A percentile compares a stretch with the other conserved stretches of the same genome.
Conservation (phyloP, 2,888 invertebrate genomes). For the Drosophila demipolita region DNA sequence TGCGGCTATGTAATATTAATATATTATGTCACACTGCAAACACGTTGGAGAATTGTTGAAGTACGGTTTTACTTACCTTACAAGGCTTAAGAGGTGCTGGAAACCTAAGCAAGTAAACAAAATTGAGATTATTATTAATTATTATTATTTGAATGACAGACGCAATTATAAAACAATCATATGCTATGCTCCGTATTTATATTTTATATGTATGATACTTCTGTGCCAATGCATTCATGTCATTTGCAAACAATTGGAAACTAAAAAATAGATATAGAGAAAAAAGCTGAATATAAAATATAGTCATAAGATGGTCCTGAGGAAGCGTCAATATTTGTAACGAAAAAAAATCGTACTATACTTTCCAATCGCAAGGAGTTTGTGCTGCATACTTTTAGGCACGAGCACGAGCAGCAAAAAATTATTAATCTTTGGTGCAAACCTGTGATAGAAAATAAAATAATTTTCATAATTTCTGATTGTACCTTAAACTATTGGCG, state of each 20-base stretch:
- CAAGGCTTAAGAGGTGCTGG: neutral
- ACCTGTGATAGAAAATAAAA: slow-evolving; percentile 7
- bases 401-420: neutral
- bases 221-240: neutral
- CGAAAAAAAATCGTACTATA: no score
- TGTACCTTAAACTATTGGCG: neutral
- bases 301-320: neutral
- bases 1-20: slow-evolving; percentile 10
- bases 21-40: slow-evolving; percentile 16
- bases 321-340: neutral
- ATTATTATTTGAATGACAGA: neutral
- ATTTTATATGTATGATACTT: neutral
- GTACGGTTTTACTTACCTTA: slow-evolving; percentile 22
- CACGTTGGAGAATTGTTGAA: neutral
- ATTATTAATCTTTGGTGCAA: slow-evolving; percentile 23
- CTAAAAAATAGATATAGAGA: neutral
- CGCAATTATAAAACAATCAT: slow-evolving; percentile 5
- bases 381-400: slow-evolving; percentile 21
- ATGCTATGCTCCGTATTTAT: neutral
- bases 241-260: neutral
- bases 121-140: no score
- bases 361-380: neutral
- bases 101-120: slow-evolving; percentile 1
- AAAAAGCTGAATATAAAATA: neutral
- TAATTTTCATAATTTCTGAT: neutral